Evolutionary conservation across 1,140 invertebrate species (phyloP).

Genomic region (Drosophila saltans): DNA sequence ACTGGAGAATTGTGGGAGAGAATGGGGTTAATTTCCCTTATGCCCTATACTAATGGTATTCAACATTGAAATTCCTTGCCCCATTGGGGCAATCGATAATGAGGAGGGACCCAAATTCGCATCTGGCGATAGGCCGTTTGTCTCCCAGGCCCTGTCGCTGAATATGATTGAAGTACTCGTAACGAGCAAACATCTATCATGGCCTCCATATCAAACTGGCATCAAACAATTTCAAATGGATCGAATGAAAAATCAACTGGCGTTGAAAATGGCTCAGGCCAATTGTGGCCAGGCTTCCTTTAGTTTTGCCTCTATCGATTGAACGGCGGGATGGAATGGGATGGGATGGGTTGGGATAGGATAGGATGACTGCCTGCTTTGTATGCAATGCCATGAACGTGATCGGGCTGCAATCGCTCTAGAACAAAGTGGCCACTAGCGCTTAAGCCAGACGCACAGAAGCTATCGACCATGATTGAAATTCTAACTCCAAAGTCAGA

Average conservation of each 20-base stretch:
- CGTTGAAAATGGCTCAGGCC: conserved; percentile 61
- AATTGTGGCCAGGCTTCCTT: conserved; percentile 46
- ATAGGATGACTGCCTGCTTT: conserved; percentile 50
- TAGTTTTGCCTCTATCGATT: background rate
- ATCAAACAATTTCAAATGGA: conserved; percentile 82
- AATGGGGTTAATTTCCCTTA: background rate
- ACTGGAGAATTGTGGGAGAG: conserved; percentile 3
- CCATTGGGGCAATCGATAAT: conserved; percentile 10
- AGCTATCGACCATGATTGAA: conserved; percentile 72
- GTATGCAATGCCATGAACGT: conserved; percentile 77
- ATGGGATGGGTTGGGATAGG: background rate
- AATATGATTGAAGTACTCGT: conserved; percentile 78
- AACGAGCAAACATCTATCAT: conserved; percentile 76
- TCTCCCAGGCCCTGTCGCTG: conserved; percentile 46
- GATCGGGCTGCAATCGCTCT: conserved; percentile 73
- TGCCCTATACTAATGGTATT: background rate
- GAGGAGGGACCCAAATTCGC: conserved; percentile 15
- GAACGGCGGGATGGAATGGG: background rate
- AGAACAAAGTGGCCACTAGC: conserved; percentile 73
- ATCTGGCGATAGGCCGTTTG: background rate
- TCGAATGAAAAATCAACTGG: conserved; percentile 79
- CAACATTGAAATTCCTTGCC: conserved; percentile 5
- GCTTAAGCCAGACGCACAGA: conserved; percentile 63
- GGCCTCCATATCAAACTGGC: conserved; percentile 76
- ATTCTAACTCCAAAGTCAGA: conserved; percentile 64